Conservation (phyloP, 2,113 vertebrate genomes). For the Hippopotamus amphibius region DNA sequence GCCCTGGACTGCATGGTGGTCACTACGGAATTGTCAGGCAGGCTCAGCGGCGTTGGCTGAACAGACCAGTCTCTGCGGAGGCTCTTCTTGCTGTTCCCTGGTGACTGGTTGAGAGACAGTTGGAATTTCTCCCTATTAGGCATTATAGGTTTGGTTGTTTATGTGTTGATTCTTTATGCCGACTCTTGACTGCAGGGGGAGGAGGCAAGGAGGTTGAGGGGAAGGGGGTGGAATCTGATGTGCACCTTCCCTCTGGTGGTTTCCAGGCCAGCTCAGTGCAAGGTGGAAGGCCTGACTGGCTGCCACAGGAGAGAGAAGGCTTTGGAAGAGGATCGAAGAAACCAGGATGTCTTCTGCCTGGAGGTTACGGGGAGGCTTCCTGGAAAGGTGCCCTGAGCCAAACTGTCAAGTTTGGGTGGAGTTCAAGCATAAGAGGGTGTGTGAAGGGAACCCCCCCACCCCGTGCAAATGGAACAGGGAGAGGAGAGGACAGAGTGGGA, state of each 20-base stretch:
- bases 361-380: background rate
- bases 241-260: background rate
- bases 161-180: background rate
- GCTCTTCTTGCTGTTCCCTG: background rate
- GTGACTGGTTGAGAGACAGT: background rate
- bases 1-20: background rate
- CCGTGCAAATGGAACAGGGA: background rate
- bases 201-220: rapidly evolving
- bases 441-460: background rate
- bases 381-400: background rate
- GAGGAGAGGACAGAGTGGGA: background rate
- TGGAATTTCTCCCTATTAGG: background rate
- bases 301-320: background rate
- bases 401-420: background rate
- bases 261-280: background rate
- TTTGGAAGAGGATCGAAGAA: background rate
- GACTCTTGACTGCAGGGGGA: background rate
- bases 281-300: background rate
- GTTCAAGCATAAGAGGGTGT: background rate
- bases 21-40: background rate
- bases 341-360: background rate
- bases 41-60: background rate
- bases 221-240: background rate
- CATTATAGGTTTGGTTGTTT: background rate
- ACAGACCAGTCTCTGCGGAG: background rate